Percentiles rank a stretch among this genome's conserved stretches.
These are phyloP conservation scores for Lanius ludovicianus DNA, from an alignment of 2,113 vertebrate species.

Conservation along the genomic window DNA sequence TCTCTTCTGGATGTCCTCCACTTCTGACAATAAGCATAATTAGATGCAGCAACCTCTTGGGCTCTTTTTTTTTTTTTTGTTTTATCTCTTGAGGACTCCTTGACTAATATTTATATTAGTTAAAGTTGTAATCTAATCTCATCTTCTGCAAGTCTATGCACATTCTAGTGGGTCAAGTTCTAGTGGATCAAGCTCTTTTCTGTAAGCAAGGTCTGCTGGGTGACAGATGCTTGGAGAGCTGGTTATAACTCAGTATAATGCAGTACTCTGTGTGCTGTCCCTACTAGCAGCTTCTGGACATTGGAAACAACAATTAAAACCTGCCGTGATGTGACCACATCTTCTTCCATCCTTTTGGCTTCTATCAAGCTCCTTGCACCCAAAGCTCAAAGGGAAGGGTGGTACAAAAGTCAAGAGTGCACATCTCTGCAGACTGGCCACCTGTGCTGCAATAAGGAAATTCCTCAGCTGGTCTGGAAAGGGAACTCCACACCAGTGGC, in stretches of 20 bases:
- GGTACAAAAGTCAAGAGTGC: background rate
- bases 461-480: background rate
- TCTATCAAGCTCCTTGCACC: background rate
- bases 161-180: background rate
- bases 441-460: background rate
- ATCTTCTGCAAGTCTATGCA: background rate
- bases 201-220: background rate
- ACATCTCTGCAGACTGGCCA: background rate
- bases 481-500: background rate
- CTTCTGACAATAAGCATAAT: background rate
- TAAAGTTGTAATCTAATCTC: background rate
- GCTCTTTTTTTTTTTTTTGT: background rate
- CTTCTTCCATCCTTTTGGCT: background rate
- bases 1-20: background rate
- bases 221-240: background rate
- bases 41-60: background rate
- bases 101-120: slow-evolving; percentile 9
- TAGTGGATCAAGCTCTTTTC: background rate
- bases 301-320: background rate
- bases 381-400: background rate
- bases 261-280: background rate
- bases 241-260: background rate
- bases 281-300: background rate
- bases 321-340: background rate
- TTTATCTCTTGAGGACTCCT: background rate